Evolutionary conservation across 2,113 vertebrate species (phyloP), one percentile per base, ranked within the genome.

Genomic region (Petrocephalus microphthalmus): DNA sequence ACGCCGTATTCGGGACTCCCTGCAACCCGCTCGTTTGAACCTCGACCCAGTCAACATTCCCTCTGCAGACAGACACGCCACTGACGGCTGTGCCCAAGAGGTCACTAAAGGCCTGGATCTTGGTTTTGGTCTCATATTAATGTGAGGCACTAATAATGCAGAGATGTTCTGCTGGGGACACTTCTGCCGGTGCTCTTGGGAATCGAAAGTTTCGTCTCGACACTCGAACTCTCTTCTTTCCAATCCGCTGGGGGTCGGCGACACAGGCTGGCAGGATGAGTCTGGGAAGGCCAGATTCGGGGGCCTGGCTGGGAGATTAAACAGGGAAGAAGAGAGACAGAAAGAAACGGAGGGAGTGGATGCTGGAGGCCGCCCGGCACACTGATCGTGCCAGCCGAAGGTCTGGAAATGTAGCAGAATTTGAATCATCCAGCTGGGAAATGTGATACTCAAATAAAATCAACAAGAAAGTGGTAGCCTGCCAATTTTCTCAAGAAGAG

Each of bases 241-340:
- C 67, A 74, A 74, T 74, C 67, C 5, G 15, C 67, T 7, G 13
- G 33, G 13, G 4, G 5, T 37, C 13, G 2, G 29, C 1, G 29
- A 37, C 13, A 7, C 15, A 19, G 67, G 33, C 67, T 22, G 13
- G 60, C 64, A 89, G 88, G 88, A 89, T 87, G 37, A 33, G 64
- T 25, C 88, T 89, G 67, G 85, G 47, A 56, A 13, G 20, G 10
- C 52, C 64, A 81, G 88, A 87, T 89, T 89, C 84, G 67, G 33
- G 53, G 64, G 49, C n/a, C n/a, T n/a, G n/a, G 5, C 29, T 74
- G 53, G 13, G 81, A 47, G 81, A 88, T 88, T 84, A 88, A 49
- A 83, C 25, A 8, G 25, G n/a, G 57, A 85, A 88, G 84, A 71
- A 5, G 7, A 52, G 42, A 52, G 78, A 2, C 88, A 19, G 8